Percentiles rank a stretch among this genome's conserved stretches.
These are phyloP conservation scores for Acholoe squamosa DNA, from an alignment of 2,888 invertebrate species.

Conservation along the genomic window DNA sequence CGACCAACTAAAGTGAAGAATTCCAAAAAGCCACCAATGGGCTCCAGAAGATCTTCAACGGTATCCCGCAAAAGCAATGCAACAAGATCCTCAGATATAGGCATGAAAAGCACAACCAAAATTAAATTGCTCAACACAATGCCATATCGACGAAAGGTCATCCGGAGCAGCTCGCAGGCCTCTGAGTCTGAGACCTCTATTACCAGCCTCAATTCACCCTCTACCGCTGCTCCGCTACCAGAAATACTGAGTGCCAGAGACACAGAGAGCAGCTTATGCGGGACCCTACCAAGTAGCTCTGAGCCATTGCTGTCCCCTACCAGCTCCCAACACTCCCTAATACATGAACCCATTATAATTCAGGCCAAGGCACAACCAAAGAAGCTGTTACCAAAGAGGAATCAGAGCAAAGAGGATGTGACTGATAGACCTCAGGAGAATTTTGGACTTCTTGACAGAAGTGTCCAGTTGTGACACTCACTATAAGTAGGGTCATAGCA, in stretches of 20 bases:
- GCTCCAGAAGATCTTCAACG: neutral
- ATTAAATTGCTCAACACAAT: conserved; percentile 6
- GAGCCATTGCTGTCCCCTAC: neutral
- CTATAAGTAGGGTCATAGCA: too few species aligned
- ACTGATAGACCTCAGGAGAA: neutral
- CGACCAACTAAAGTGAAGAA: neutral
- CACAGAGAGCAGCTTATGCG: neutral
- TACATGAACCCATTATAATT: neutral
- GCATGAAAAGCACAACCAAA: neutral
- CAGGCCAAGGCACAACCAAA: neutral
- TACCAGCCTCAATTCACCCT: neutral
- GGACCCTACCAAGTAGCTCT: neutral
- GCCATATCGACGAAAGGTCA: neutral
- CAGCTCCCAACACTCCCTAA: neutral
- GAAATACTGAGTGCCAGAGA: neutral
- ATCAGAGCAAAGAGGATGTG: neutral
- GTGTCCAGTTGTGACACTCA: neutral
- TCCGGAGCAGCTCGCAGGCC: neutral
- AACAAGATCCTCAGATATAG: neutral
- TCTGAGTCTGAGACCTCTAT: neutral
- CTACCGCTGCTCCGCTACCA: neutral
- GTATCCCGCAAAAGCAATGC: neutral
- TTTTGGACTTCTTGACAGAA: conserved; percentile 7
- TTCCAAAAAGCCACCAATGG: neutral
- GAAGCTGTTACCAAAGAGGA: neutral